Base-by-base conservation (phyloP, 1,140 invertebrate species). In the Euschistus heros region DNA sequence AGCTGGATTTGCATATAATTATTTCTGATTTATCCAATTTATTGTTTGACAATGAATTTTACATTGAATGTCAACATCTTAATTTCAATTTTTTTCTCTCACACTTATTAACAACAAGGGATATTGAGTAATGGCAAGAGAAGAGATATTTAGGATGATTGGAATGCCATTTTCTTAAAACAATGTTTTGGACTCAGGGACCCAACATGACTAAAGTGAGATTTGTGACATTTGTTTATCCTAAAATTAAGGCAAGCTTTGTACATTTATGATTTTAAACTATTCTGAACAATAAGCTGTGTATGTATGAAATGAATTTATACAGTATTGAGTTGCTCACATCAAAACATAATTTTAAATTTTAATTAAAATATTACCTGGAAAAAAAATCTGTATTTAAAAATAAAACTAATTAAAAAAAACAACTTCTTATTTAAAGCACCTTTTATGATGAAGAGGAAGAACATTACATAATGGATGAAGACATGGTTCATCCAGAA, bases 381-480 rank as follows among this genome's bases (percentile, higher is more conserved):
- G 2, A 20, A 50, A 20, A 50, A 50, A 18, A 47, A 47, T 47
- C 7, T 7, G 42, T 17, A 10, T 7, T 44, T 44, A 44, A 44
- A 8, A n/a, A n/a, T 15, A n/a, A n/a, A 6, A n/a, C 4, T 20
- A 47, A n/a, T n/a, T 4, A 47, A 47, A n/a, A 47, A 2, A 47
- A 5, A 5, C 14, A 47, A n/a, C 15, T 47, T 15, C 13, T 47
- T 3, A n/a, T 20, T 50, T 50, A 8, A 20, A 50, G 47, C 17
- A 50, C n/a, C 2, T 50, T 50, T 22, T 50, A 50, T 50, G 47
- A 50, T 50, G 47, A 50, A n/a, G 47, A 18, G n/a, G 47, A 50
- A 10, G 47, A 18, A n/a, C 3, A 22, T 10, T 50, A 50, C n/a
- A 50, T 20, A 17, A 18, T 50, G 2, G 22, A 50, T 50, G 47